Evolutionary conservation across 2,888 invertebrate genomes (phyloP), one percentile per base, ranked within the genome.

Genomic region (Parnassius glacialis): DNA sequence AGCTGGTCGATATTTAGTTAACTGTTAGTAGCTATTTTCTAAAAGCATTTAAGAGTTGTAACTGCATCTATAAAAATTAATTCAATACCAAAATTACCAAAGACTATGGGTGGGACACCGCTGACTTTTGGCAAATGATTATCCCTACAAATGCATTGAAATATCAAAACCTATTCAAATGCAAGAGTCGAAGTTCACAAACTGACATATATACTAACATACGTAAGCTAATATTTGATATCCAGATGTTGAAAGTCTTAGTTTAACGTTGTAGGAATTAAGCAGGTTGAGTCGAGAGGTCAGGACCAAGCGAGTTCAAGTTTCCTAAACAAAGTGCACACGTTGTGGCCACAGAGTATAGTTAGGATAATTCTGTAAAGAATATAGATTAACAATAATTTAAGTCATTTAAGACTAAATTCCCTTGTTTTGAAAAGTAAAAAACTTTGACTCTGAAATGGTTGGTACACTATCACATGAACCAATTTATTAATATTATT

Each of bases 201-300:
- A 43, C 54, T 63, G 56, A 52, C 59, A 63, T 59, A 63, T 43
- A 63, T 59, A 62, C 53, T 48, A 58, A 62, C 62, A 62, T 52
- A 55, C 62, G 51, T 55, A 58, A 58, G 54, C 42, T 50, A 62
- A 54, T 62, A 55, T 59, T 59, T 62, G 59, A 59, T 56, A 63
- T 52, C 50, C 56, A 41, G 56, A 63, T 63, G 62, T 62, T 56
- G 55, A 61, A 61, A 52, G 61, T 56, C 56, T 55, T 48, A 5
- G 48, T 48, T 63, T 59, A 59, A 51, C 59, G 25, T 56, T 43
- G 55, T 53, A 41, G 48, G 61, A 59, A 59, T 62, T 48, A 48
- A 43, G 16, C 52, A 56, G 52, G 63, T 63, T 59, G 56, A 59
- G 56, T 59, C 63, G 55, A 52, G 63, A 56, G 63, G 63, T 63